phyloP scores from a whole-genome alignment of 1,140 invertebrate genomes.

The Amyelois transitella region DNA sequence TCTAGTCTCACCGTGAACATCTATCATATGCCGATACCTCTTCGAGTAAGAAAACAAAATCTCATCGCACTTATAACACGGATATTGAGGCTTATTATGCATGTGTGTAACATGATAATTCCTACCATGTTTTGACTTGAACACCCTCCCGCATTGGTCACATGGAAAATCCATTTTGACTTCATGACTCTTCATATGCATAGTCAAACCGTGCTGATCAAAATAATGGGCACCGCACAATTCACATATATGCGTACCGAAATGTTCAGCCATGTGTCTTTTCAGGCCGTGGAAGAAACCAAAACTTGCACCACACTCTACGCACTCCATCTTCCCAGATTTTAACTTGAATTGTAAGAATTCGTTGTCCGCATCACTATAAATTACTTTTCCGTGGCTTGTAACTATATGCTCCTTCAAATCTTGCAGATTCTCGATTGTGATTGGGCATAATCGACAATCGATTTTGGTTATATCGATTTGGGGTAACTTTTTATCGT shows the following conservation, averaged over 20 bases:
- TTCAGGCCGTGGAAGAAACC: constrained; percentile 9
- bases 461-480: constrained; percentile 53
- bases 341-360: constrained; percentile 11
- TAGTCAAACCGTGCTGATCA: constrained; percentile 4
- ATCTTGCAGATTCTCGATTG: constrained; percentile 35
- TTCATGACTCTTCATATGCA: constrained; percentile 10
- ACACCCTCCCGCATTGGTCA: constrained; percentile 12
- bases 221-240: constrained; percentile 16
- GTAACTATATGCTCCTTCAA: constrained; percentile 11
- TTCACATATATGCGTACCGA: constrained; percentile 14
- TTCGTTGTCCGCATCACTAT: constrained; percentile 9
- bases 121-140: constrained; percentile 14
- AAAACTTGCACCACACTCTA: constrained; percentile 8
- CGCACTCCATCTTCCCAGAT: not conserved
- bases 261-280: constrained; percentile 16
- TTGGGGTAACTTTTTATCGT: constrained; percentile 39
- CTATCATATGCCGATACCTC: constrained; percentile 14
- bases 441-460: constrained; percentile 43
- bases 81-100: constrained; percentile 9
- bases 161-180: not conserved
- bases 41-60: constrained; percentile 11
- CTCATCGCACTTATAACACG: constrained; percentile 17
- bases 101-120: constrained; percentile 9
- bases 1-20: constrained; percentile 14
- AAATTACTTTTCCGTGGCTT: constrained; percentile 6